A percentile compares a stretch with the other conserved stretches of the same genome.
phyloP scores from a whole-genome alignment of 2,888 invertebrate genomes.

The Limenitis camilla region DNA sequence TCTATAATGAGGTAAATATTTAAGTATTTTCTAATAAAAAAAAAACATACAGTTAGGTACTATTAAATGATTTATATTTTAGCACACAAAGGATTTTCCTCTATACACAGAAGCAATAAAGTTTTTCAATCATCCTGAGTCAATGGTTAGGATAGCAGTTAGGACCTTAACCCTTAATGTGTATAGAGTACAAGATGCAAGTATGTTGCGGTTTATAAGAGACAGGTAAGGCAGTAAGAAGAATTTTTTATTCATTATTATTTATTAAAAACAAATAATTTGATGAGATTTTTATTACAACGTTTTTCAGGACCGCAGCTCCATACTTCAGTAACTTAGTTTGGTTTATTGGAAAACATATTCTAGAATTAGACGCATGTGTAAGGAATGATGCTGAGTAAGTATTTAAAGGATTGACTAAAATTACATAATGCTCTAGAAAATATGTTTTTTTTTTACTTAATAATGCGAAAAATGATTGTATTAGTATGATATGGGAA shows the following conservation, averaged over 20 bases:
- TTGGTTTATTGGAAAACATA: conserved; percentile 99
- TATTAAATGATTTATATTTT: conserved; percentile 23
- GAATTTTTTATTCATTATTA: not conserved
- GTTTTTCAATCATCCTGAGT: conserved; percentile 98
- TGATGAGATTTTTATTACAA: too few relatives aligned
- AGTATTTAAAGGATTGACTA: conserved; percentile 59
- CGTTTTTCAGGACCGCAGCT: conserved; percentile 86
- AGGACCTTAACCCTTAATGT: conserved; percentile 98
- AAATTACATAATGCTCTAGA: not conserved
- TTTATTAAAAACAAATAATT: too few relatives aligned
- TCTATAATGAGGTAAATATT: conserved; percentile 99
- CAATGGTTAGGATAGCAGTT: conserved; percentile 99
- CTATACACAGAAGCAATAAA: conserved; percentile 99
- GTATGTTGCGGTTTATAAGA: conserved; percentile 95
- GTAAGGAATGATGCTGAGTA: conserved; percentile 97
- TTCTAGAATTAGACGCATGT: conserved; percentile 94
- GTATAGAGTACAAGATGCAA: conserved; percentile 93
- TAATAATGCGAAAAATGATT: too few relatives aligned
- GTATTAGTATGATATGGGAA: too few relatives aligned
- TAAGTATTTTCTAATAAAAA: too few relatives aligned
- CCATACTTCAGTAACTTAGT: conserved; percentile 99
- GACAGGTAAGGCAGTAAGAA: conserved; percentile 76
- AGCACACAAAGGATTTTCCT: conserved; percentile 99
- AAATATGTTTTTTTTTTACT: too few relatives aligned
- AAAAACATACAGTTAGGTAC: not conserved